Evolutionary conservation across 2,888 invertebrate genomes (phyloP), one percentile per base, ranked within the genome.

Genomic region (Teleogryllus oceanicus): DNA sequence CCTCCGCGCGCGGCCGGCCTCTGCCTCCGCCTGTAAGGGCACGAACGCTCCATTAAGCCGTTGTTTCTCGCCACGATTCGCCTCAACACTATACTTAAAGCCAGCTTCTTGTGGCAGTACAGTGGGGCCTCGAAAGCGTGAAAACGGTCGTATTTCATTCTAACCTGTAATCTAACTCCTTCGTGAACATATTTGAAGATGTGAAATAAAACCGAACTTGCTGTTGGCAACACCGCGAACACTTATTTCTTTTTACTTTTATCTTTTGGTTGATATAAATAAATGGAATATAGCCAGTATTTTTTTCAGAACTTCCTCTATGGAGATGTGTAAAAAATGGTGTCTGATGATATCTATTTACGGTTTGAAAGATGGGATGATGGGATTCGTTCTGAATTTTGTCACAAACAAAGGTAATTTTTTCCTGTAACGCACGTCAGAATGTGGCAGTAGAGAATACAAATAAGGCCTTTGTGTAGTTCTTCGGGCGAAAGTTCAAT

Each of bases 71-170:
- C 62, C 13, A 62, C 62, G 62, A 62, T 62, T 62, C 62, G 62
- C 13, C 62, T 18, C 62, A 62, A 62, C 62, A 62, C 62, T 62
- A 62, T 62, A 62, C 62, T 62, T 62, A 62, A 4, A 62, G 62
- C 62, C 5, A 13, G 13, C 62, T 18, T 62, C 62, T 62, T 62
- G 62, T n/a, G 62, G 62, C 62, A 18, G 62, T 3, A 11, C 62
- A 62, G 62, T 62, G 62, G 62, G 62, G 62, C 16, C n/a, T 62
- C 62, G 62, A 62, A 62, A 62, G 62, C 62, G 62, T 62, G 62
- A 62, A 62, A 62, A 62, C 13, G 62, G n/a, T n/a, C 62, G n/a
- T 62, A 62, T 62, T 62, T 62, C 62, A 18, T 62, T 62, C 62
- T 13, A 62, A 62, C 62, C 62, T 62, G 62, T 62, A 62, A 62